Conservation (phyloP, 2,797 vertebrate species). For the Neosilurus mollespiculum region DNA sequence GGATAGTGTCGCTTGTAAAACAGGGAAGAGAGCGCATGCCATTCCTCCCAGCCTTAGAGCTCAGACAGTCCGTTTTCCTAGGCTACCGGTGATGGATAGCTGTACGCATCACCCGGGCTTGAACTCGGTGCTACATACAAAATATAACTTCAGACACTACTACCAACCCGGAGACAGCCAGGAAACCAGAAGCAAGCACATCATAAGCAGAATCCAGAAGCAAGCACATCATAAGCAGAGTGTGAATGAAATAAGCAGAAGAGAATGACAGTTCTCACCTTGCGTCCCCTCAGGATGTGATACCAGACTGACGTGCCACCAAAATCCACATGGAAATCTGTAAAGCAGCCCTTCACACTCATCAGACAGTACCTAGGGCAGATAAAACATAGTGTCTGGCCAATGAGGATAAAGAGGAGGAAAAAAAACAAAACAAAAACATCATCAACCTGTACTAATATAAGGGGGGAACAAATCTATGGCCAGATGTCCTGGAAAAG, state of each 20-base stretch:
- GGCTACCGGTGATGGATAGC: no score
- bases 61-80: no score
- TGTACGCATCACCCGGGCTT: no score
- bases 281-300: conserved; percentile 93
- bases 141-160: neutral
- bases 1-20: no score
- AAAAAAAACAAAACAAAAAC: no score
- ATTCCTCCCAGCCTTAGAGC: no score
- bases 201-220: neutral
- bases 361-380: conserved; percentile 91
- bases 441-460: no score
- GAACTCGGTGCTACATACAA: no score
- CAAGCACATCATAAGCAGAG: neutral
- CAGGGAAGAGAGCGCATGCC: no score
- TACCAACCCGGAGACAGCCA: neutral
- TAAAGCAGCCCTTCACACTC: conserved; percentile 98
- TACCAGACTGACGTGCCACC: conserved; percentile 99
- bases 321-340: conserved; percentile 98
- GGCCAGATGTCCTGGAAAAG: no score
- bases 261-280: conserved; percentile 73
- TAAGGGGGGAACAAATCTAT: no score
- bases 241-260: neutral
- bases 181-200: neutral
- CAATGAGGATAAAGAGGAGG: no score
- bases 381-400: neutral